These are phyloP conservation scores for Mnemiopsis leidyi DNA, from an alignment of 37 sponge, comb jelly and placozoan species.

Conservation along the genomic window DNA sequence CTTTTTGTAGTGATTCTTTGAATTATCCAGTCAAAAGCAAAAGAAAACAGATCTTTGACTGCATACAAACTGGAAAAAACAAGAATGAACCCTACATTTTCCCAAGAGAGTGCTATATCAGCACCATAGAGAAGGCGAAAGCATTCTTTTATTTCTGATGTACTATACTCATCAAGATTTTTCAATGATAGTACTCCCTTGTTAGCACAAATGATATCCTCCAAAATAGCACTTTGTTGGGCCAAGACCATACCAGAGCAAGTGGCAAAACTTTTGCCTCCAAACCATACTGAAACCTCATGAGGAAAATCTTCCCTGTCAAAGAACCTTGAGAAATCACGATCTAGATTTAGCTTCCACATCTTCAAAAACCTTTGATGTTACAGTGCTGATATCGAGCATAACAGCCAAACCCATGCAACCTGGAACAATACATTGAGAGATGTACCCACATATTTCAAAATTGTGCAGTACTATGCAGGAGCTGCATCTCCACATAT, in stretches of 20 bases:
- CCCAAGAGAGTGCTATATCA: background rate
- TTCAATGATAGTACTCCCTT: background rate
- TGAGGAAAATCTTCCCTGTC: background rate
- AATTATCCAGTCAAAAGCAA: background rate
- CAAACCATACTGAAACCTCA: background rate
- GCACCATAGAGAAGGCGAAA: slow-evolving; percentile 1
- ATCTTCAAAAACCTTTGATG: background rate
- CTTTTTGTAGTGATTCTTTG: background rate
- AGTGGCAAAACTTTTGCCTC: background rate
- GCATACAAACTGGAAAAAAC: slow-evolving; percentile 29
- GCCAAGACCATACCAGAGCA: slow-evolving; percentile 32
- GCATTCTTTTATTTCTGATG: background rate
- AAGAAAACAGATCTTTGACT: slow-evolving; percentile 23
- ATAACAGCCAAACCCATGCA: background rate
- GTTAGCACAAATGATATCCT: background rate
- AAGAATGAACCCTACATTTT: background rate
- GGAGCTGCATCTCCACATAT: too few relatives aligned
- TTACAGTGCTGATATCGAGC: background rate
- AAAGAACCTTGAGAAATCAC: slow-evolving; percentile 39
- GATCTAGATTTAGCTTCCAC: background rate
- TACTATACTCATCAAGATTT: background rate
- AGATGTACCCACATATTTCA: too few relatives aligned
- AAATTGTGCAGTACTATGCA: too few relatives aligned
- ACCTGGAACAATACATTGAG: too few relatives aligned
- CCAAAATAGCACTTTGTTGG: slow-evolving; percentile 25